Percentiles rank a stretch among this genome's conserved stretches.
phyloP scores from a whole-genome alignment of 2,797 vertebrate genomes.

The Peromyscus melanophrys region DNA sequence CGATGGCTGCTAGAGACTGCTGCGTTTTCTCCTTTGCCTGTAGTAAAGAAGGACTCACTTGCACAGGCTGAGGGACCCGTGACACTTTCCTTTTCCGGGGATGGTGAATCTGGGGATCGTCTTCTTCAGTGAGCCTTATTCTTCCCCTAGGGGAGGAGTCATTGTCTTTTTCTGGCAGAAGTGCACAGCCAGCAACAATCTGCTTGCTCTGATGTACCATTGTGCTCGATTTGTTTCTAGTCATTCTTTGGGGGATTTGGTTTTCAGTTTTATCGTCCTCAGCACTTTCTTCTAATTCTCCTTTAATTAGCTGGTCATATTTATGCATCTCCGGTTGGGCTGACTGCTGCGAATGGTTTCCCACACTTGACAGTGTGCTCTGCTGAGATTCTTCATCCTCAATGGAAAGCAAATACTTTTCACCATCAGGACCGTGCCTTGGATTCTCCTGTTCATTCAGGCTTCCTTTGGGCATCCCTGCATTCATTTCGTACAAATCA shows the following conservation, averaged over 20 bases:
- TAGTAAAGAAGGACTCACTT: constrained; percentile 90
- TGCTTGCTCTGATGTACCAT: constrained; percentile 89
- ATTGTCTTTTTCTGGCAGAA: constrained; percentile 92
- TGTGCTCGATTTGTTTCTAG: constrained; percentile 90
- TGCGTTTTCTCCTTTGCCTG: constrained; percentile 96
- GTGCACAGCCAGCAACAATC: constrained; percentile 91
- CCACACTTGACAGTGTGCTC: constrained; percentile 84
- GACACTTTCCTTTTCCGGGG: constrained; percentile 98
- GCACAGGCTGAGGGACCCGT: constrained; percentile 91
- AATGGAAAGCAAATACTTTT: constrained; percentile 80
- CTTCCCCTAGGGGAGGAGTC: constrained; percentile 93
- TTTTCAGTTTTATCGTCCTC: constrained; percentile 92
- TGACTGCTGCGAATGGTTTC: constrained; percentile 86
- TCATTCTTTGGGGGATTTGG: constrained; percentile 91
- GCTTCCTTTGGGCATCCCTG: constrained; percentile 85
- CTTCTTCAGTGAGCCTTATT: constrained; percentile 94
- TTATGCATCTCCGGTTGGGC: constrained; percentile 87
- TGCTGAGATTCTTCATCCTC: constrained; percentile 86
- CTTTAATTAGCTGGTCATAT: constrained; percentile 87
- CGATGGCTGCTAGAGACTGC: constrained; percentile 96
- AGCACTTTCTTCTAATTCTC: constrained; percentile 87
- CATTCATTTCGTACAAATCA: constrained; percentile 86
- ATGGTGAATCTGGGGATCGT: constrained; percentile 95
- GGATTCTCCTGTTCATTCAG: constrained; percentile 79
- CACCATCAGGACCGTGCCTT: constrained; percentile 80